Base-by-base conservation (phyloP, 2,888 invertebrate species). In the Anoplius nigerrimus region DNA sequence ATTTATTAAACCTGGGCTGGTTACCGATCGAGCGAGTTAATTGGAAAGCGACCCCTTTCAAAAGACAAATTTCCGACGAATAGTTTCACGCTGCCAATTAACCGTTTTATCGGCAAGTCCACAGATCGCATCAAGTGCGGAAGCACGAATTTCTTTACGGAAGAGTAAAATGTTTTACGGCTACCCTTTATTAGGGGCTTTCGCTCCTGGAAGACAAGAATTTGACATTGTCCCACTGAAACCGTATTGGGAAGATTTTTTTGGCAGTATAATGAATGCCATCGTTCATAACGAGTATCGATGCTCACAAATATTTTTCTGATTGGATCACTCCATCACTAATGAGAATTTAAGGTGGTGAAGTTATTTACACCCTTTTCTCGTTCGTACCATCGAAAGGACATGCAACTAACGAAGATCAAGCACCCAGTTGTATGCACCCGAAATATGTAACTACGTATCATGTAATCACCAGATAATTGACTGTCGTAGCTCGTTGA, bases 391-490 rank as follows among this genome's bases (percentile, higher is more conserved):
- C 48, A 15, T 48, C n/a, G 48, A 48, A 48, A 13, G 48, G 6
- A 13, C 22, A 15, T 21, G 22, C 52, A 21, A 48, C 48, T 20
- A 20, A 6, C 52, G 52, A 52, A 52, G n/a, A 16, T n/a, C 48
- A 34, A 1, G 34, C 8, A 1, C 69, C 55, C 65, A 52, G 64
- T 56, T 55, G 55, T 21, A 65, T 65, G 58, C 59, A 57, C 43
- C n/a, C 59, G 67, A 52, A 62, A 64, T 57, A 69, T 74, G 66
- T 79, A 84, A 84, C 84, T 79, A 80, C 69, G 72, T 80, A 79
- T 78, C 78, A 79, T 79, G 81, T 83, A 83, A 84, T 85, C 84
- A 81, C 78, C 81, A 80, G 82, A 79, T 84, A 83, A 83, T 79
- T 77, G 82, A 81, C 78, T 80, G 81, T 82, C 80, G 81, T 82